phyloP scores from a whole-genome alignment of 2,113 vertebrate genomes.

The Pteruthius melanotis region DNA sequence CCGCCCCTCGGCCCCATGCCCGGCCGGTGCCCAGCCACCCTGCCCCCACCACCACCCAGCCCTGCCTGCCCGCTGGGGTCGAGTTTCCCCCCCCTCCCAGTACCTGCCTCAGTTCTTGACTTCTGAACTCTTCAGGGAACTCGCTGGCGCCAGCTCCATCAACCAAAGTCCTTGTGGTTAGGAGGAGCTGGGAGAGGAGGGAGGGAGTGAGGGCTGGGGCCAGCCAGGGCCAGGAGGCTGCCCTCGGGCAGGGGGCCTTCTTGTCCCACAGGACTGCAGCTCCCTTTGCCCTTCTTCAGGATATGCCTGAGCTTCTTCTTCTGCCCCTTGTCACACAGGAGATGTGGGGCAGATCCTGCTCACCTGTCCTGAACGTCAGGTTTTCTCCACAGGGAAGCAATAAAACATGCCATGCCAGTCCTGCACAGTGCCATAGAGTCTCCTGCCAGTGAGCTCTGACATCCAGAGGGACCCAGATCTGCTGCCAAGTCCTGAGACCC shows the following conservation, averaged over 20 bases:
- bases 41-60: background rate
- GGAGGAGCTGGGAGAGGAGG: slow-evolving; percentile 49
- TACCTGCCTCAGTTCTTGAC: slow-evolving; percentile 71
- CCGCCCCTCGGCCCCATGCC: background rate
- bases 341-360: background rate
- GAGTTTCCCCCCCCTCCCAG: slow-evolving; percentile 40
- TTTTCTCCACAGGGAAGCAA: background rate
- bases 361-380: background rate
- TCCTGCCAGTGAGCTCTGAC: background rate
- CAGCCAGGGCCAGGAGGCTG: background rate
- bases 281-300: background rate
- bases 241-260: background rate
- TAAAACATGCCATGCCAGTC: background rate
- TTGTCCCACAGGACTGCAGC: background rate
- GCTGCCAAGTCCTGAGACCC: accelerated
- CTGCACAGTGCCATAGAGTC: background rate
- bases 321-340: background rate
- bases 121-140: slow-evolving; percentile 75
- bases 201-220: background rate
- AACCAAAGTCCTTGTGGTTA: slow-evolving; percentile 73
- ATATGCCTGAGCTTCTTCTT: background rate
- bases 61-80: slow-evolving; percentile 20
- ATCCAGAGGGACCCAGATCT: background rate
- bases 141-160: slow-evolving; percentile 80
- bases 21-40: background rate